Percentiles rank a stretch among this genome's conserved stretches.
Evolutionary conservation across 2,113 vertebrate genomes (phyloP).

Genomic region (Carollia perspicillata): DNA sequence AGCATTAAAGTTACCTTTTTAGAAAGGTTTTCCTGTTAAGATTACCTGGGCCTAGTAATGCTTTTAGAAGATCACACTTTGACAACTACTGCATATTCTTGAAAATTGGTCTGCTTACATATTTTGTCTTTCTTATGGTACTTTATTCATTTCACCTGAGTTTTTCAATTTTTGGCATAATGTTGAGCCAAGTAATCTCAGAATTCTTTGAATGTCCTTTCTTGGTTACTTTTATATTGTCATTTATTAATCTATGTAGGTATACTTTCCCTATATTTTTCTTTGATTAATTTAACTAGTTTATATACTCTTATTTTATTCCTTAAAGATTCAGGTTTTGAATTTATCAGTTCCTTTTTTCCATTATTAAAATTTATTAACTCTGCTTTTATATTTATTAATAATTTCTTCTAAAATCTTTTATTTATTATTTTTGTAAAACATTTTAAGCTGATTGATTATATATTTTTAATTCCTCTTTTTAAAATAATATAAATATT

Average conservation of each 20-base stretch:
- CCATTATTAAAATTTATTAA: background rate
- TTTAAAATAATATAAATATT: background rate
- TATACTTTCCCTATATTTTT: background rate
- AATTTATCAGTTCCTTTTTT: background rate
- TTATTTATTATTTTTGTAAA: no score
- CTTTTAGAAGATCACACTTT: constrained; percentile 1
- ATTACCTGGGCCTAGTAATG: constrained; percentile 4
- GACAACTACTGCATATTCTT: constrained; percentile 47
- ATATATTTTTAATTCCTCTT: background rate
- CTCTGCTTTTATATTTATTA: constrained; percentile 15
- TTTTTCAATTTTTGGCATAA: constrained; percentile 45
- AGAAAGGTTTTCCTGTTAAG: constrained; percentile 8
- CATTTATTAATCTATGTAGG: constrained; percentile 33
- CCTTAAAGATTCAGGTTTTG: background rate
- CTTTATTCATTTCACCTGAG: constrained; percentile 59
- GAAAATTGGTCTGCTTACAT: constrained; percentile 39
- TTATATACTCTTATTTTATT: background rate
- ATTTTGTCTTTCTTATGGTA: constrained; percentile 32
- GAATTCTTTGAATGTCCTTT: constrained; percentile 37
- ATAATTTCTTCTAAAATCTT: background rate
- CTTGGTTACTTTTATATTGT: background rate
- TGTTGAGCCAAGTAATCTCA: constrained; percentile 6
- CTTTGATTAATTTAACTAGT: background rate
- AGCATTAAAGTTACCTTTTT: background rate
- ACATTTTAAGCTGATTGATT: background rate